Conservation (phyloP, 1,140 invertebrate genomes). For the Penaeus japonicus region DNA sequence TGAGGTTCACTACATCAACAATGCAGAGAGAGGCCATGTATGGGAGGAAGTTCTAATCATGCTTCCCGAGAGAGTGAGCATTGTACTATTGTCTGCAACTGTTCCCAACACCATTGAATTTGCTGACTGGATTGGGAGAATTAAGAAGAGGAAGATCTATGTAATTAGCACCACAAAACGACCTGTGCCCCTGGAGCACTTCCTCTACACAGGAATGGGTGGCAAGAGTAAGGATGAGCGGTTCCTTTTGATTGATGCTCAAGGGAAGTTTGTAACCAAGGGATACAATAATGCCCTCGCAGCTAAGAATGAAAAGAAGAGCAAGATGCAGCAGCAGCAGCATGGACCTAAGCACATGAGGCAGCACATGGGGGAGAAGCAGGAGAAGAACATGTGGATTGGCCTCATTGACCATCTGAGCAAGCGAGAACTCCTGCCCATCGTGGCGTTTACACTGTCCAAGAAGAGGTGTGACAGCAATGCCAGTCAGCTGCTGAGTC, state of each 20-base stretch:
- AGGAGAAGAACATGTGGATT: conserved; percentile 87
- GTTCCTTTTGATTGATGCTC: conserved; percentile 84
- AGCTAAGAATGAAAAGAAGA: conserved; percentile 73
- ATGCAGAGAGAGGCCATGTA: conserved; percentile 96
- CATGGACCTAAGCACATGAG: conserved; percentile 68
- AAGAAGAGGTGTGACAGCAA: conserved; percentile 87
- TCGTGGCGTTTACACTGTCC: conserved; percentile 94
- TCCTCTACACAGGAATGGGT: conserved; percentile 66
- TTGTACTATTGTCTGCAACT: conserved; percentile 97
- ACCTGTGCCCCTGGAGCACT: conserved; percentile 87
- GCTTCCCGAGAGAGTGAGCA: conserved; percentile 90
- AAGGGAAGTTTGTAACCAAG: conserved; percentile 73
- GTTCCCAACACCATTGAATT: conserved; percentile 97
- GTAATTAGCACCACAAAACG: conserved; percentile 93
- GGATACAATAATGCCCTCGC: conserved; percentile 75
- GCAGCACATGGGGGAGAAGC: conserved; percentile 62
- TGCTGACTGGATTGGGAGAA: conserved; percentile 93
- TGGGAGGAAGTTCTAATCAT: conserved; percentile 99
- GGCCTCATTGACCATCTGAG: conserved; percentile 82
- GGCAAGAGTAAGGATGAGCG: conserved; percentile 82
- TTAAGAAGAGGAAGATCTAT: conserved; percentile 83
- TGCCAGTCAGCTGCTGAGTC: conserved; percentile 73
- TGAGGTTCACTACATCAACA: conserved; percentile 99
- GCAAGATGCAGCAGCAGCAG: conserved; percentile 67
- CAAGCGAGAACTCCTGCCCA: conserved; percentile 84